Conservation (phyloP, 1,140 invertebrate genomes). For the Camponotus floridanus region DNA sequence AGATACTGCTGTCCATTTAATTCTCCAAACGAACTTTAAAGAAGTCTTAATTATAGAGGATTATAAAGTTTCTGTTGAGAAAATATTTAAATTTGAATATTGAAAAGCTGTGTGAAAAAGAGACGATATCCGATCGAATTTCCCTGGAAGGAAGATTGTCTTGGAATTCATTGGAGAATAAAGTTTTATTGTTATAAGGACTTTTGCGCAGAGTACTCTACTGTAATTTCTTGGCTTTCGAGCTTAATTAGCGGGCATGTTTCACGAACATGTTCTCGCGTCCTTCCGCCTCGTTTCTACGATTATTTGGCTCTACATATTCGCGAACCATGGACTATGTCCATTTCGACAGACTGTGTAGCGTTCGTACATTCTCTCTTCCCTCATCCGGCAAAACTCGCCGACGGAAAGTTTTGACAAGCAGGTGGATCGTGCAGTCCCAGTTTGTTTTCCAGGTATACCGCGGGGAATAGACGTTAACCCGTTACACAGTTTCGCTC, state of each 20-base stretch:
- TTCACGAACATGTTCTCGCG: slow-evolving; percentile 19
- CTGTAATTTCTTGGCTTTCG: slow-evolving; percentile 22
- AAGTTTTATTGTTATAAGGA: slow-evolving; percentile 26
- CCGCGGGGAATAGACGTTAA: slow-evolving; percentile 60
- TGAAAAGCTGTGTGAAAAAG: background rate
- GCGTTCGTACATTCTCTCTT: background rate
- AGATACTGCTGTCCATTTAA: slow-evolving; percentile 36
- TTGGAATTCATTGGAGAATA: slow-evolving; percentile 7
- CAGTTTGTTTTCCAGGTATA: slow-evolving; percentile 50
- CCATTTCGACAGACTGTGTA: slow-evolving; percentile 16
- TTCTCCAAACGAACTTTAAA: slow-evolving; percentile 21
- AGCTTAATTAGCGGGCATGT: slow-evolving; percentile 23
- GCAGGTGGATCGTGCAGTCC: slow-evolving; percentile 21
- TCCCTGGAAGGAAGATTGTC: background rate
- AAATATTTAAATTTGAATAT: slow-evolving; percentile 44
- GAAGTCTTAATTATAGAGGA: slow-evolving; percentile 37
- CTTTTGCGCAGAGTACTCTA: slow-evolving; percentile 7
- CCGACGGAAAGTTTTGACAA: slow-evolving; percentile 65
- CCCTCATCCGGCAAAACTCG: slow-evolving; percentile 17
- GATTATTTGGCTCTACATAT: slow-evolving; percentile 29
- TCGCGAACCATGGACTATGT: background rate
- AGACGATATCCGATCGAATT: slow-evolving; percentile 17
- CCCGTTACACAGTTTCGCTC: slow-evolving; percentile 71
- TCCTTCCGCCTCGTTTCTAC: background rate
- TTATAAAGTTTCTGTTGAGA: slow-evolving; percentile 12